Evolutionary conservation across 2,797 vertebrate species (phyloP).

Genomic region (Harpagifer antarcticus): DNA sequence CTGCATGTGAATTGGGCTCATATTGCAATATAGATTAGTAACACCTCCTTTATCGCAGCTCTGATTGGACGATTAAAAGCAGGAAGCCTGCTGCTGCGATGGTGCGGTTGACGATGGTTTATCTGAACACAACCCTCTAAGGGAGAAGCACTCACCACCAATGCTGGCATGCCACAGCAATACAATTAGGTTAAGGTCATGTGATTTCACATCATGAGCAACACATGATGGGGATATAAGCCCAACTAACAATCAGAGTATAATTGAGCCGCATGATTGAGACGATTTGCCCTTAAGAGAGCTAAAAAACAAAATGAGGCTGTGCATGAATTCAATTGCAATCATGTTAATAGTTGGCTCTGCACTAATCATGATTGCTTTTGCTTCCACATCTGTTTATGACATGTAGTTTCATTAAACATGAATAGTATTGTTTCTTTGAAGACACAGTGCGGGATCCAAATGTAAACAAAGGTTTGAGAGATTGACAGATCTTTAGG

Average conservation of each 20-base stretch:
- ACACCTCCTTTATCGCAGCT: constrained; percentile 13
- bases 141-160: constrained; percentile 5
- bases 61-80: constrained; percentile 40
- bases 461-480: constrained; percentile 11
- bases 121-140: constrained; percentile 30
- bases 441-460: background rate
- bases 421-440: constrained; percentile 41
- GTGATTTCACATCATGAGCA: constrained; percentile 38
- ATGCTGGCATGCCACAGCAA: constrained; percentile 11
- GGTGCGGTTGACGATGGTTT: constrained; percentile 23
- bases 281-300: constrained; percentile 59
- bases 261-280: constrained; percentile 64
- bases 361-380: constrained; percentile 51
- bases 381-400: constrained; percentile 57
- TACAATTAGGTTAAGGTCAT: constrained; percentile 52
- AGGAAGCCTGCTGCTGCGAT: constrained; percentile 26
- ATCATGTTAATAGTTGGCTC: constrained; percentile 58
- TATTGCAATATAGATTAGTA: constrained; percentile 22
- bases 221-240: constrained; percentile 46
- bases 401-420: constrained; percentile 44
- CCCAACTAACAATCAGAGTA: constrained; percentile 56
- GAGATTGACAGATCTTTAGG: background rate
- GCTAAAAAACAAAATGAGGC: constrained; percentile 45
- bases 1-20: constrained; percentile 16
- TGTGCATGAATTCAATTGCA: constrained; percentile 65